These are phyloP conservation scores for Gymnoscopelus microlampas DNA, from an alignment of 2,797 vertebrate species.

Conservation along the genomic window DNA sequence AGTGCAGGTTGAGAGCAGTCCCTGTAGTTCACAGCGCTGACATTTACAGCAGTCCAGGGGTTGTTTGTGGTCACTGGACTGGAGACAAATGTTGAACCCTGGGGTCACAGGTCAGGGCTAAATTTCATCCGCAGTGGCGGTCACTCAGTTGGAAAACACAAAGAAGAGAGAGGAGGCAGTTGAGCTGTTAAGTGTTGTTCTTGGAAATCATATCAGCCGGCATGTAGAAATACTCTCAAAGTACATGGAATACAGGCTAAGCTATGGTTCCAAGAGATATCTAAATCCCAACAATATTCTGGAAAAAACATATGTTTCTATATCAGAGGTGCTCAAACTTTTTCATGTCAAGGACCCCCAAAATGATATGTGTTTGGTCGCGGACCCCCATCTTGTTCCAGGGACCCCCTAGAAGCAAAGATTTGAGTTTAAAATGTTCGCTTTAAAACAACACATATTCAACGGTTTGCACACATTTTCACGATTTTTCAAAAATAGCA, in stretches of 20 bases:
- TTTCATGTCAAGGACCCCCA: too few species aligned
- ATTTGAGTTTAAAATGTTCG: too few species aligned
- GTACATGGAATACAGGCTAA: slow-evolving; percentile 27
- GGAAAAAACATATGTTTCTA: too few species aligned
- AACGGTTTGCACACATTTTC: too few species aligned
- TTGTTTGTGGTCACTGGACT: slow-evolving; percentile 82
- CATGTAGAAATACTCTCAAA: slow-evolving; percentile 68
- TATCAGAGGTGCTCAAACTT: too few species aligned
- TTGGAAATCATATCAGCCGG: slow-evolving; percentile 64
- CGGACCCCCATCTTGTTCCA: too few species aligned
- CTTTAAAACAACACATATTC: too few species aligned
- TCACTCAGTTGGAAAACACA: slow-evolving; percentile 81
- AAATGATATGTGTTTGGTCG: too few species aligned
- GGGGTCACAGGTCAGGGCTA: slow-evolving; percentile 73
- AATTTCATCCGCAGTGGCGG: slow-evolving; percentile 77
- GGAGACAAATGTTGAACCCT: slow-evolving; percentile 78
- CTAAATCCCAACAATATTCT: too few species aligned
- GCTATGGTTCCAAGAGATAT: too few species aligned
- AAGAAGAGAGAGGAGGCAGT: slow-evolving; percentile 69
- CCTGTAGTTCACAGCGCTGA: slow-evolving; percentile 75
- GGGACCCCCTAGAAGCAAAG: too few species aligned
- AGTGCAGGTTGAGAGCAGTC: slow-evolving; percentile 72
- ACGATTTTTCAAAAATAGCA: too few species aligned
- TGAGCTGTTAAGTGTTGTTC: slow-evolving; percentile 65
- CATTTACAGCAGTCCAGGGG: slow-evolving; percentile 82